Base-by-base conservation (phyloP, 2,113 vertebrate species). In the Pluvialis apricaria region DNA sequence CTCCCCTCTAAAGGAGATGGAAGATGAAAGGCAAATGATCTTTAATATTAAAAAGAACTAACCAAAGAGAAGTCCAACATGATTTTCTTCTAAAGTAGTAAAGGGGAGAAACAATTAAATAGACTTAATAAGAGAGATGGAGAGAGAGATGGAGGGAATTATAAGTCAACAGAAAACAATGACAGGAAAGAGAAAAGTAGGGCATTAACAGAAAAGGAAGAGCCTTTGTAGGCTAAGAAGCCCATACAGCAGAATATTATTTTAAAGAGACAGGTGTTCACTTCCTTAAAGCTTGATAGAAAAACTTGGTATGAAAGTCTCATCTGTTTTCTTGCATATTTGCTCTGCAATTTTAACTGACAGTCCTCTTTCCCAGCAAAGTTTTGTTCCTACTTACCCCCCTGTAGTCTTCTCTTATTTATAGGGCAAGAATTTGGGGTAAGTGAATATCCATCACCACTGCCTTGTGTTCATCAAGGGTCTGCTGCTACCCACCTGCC, bases 1-100 rank as follows among this genome's bases (percentile, higher is more conserved):
- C 11, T 92, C 14, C 10, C 4, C 21, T 75, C 34, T 88, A 69
- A 81, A 91, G 82, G 32, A 83, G 28, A 66, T 13, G 11, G 69
- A 70, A 94, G 86, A 94, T 82, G 61, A 94, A 95, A 95, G 47
- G 21, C 26, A 92, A 78, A 62, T 49, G 38, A 70, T 86, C 64
- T 90, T 89, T 87, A 68, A 90, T 72, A 81, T 90, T 64, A 88
- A 71, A 90, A 94, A 80, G 18, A 76, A 52, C 38, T 87, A 47
- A 57, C 11, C 75, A 83, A 77, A 86, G 20, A 51, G n/a, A 78
- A 91, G 57, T 44, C 52, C 83, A 82, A 28, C 32, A 52, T 11
- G 15, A 85, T 83, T 92, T 94, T 94, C 2, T 62, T 82, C 40
- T 86, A 18, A 79, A 83, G 22, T 15, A 80, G 19, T 61, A 80